phyloP scores from a whole-genome alignment of 2,113 vertebrate species.

The Jaculus jaculus region DNA sequence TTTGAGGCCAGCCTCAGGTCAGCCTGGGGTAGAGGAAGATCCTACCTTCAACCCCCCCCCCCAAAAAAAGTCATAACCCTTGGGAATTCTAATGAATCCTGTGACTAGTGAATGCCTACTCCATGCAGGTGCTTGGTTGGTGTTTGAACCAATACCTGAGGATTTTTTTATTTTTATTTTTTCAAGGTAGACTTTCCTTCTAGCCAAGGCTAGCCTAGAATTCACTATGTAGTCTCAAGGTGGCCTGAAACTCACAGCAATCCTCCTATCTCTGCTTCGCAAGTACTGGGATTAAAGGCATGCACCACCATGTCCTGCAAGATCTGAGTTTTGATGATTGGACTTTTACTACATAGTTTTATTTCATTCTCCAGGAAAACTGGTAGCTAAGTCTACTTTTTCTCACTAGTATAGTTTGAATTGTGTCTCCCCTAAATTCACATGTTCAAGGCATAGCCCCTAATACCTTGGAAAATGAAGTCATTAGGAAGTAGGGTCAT shows the following conservation, averaged over 20 bases:
- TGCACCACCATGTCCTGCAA: too few species aligned
- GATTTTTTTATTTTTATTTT: too few species aligned
- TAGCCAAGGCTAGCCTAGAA: too few species aligned
- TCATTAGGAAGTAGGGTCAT: neutral
- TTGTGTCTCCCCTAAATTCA: neutral
- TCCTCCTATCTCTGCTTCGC: too few species aligned
- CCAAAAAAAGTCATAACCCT: neutral
- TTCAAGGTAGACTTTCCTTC: too few species aligned
- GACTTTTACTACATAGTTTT: neutral
- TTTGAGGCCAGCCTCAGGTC: too few species aligned
- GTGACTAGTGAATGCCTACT: neutral
- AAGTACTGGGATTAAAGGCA: too few species aligned
- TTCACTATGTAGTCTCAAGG: too few species aligned
- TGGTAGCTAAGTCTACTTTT: neutral
- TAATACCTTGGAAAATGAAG: neutral
- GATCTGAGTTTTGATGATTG: neutral
- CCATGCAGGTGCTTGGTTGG: neutral
- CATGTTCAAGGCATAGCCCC: neutral
- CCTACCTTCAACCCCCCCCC: too few species aligned
- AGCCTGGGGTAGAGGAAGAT: too few species aligned
- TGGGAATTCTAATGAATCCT: neutral
- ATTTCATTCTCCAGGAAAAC: neutral
- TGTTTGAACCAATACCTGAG: neutral
- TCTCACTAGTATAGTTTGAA: neutral
- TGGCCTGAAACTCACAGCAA: too few species aligned